Evolutionary conservation across 2,113 vertebrate species (phyloP).

Genomic region (Microtus pennsylvanicus): DNA sequence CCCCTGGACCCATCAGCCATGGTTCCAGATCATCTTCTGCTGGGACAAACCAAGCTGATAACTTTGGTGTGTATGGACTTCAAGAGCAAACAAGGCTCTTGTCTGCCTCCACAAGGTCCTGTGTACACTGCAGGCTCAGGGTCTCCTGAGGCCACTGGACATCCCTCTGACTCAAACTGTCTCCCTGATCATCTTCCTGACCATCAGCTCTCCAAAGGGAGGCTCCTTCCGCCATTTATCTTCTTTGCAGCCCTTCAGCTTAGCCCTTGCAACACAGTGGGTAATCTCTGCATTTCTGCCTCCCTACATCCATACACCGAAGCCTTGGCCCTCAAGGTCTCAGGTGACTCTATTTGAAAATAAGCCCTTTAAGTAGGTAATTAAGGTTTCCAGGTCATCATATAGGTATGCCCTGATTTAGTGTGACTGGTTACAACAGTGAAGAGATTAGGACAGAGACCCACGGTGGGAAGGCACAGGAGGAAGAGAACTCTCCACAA

Average conservation of each 20-base stretch:
- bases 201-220: neutral
- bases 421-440: neutral
- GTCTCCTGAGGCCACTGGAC: neutral
- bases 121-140: neutral
- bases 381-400: neutral
- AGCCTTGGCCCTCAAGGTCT: neutral
- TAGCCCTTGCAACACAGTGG: neutral
- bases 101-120: neutral
- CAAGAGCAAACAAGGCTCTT: neutral
- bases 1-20: neutral
- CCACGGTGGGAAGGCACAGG: neutral
- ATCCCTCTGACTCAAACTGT: neutral
- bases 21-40: neutral
- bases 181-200: neutral
- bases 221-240: neutral
- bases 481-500: neutral
- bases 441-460: neutral
- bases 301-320: neutral
- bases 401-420: neutral
- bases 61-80: no score
- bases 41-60: neutral
- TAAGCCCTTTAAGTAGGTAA: neutral
- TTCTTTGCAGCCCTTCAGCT: neutral
- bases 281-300: neutral
- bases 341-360: neutral